phyloP scores from a whole-genome alignment of 2,797 vertebrate genomes.

The Cephalopachus bancanus region DNA sequence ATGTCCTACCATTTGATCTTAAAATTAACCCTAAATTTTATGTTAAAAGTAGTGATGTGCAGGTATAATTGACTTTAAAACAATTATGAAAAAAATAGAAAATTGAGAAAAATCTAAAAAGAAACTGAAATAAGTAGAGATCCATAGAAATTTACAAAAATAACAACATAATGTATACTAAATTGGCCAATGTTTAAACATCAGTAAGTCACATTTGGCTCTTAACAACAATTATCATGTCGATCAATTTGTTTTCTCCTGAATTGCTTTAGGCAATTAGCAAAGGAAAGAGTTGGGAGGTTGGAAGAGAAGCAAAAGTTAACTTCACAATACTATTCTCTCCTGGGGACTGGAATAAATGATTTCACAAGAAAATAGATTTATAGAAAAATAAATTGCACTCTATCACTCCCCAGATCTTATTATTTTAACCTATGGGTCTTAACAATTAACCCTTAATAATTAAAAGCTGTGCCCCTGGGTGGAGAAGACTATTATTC shows the following conservation, averaged over 20 bases:
- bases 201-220: neutral
- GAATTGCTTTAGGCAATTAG: conserved; percentile 38
- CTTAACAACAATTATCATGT: conserved; percentile 43
- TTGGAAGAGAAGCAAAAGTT: conserved; percentile 9
- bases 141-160: neutral
- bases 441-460: conserved; percentile 74
- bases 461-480: conserved; percentile 60
- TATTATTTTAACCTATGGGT: conserved; percentile 53
- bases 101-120: neutral
- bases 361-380: conserved; percentile 55
- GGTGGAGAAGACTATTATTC: neutral
- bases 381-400: conserved; percentile 43
- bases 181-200: neutral
- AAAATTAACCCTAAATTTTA: neutral
- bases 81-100: neutral
- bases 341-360: conserved; percentile 7
- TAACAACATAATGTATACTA: neutral
- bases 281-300: neutral
- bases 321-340: conserved; percentile 21
- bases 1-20: neutral
- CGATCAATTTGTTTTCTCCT: conserved; percentile 42
- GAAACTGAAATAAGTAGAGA: conserved; percentile 10
- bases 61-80: neutral
- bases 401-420: conserved; percentile 33
- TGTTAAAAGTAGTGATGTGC: neutral